Base-by-base conservation (phyloP, 2,113 vertebrate genomes). In the Pristiophorus japonicus region DNA sequence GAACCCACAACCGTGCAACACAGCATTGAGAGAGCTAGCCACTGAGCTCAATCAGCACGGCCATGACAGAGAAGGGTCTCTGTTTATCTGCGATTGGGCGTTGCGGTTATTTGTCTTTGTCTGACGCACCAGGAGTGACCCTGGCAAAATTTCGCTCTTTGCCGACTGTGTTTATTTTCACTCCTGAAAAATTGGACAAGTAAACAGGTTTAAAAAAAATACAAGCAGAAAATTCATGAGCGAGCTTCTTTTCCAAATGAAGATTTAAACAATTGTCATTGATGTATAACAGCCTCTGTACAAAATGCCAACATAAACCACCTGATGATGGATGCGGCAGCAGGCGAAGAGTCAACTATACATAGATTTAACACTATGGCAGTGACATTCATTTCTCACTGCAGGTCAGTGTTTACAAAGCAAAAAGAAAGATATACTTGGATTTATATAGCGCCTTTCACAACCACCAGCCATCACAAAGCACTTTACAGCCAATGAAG, bases 201-300 rank as follows among this genome's bases (percentile, higher is more conserved):
- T 55, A 90, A 90, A 51, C 51, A 59, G 24, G 6, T 90, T 90
- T 42, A 22, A 90, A 90, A 90, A 90, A 90, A 34, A 20, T 7
- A 2, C 59, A 59, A 59, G 59, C 59, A 59, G 59, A 90, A 90
- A 55, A 90, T 59, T 34, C 6, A 59, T 51, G 87, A 90, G 87
- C 22, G 24, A 90, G 5, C 27, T 51, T 34, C 87, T 81, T 90
- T 90, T 90, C 24, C 87, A 55, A 59, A 51, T 90, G 87, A 90
- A 90, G 87, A 90, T 59, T 90, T 90, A 90, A 51, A 14, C 87
- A 59, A 90, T 90, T 90, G 87, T 90, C 51, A 90, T 90, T 90
- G 87, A 90, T 90, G 30, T 34, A 90, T 90, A 30, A 24, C 87
- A 30, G 87, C 51, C 87, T 59, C 24, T 90, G 47, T 90, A 12